A percentile compares a stretch with the other conserved stretches of the same genome.
Evolutionary conservation across 2,797 vertebrate species (phyloP).

Genomic region (Molossus molossus): DNA sequence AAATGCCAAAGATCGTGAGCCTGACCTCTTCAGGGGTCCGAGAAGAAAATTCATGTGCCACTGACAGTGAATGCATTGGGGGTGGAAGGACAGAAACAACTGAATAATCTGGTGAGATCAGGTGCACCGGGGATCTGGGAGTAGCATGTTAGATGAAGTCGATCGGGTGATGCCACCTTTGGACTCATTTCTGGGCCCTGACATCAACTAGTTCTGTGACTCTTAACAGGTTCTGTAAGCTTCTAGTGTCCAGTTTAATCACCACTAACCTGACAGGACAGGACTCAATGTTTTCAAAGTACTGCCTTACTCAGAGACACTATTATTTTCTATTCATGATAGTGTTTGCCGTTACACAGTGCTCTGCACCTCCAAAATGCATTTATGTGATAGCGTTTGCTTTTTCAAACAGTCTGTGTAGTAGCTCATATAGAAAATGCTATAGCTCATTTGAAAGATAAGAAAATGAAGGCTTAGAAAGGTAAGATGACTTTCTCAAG

Average conservation of each 20-base stretch:
- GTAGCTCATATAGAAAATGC: constrained; percentile 75
- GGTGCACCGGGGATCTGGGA: neutral
- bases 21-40: neutral
- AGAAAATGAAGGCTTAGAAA: constrained; percentile 78
- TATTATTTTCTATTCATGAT: constrained; percentile 78
- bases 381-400: constrained; percentile 79
- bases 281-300: constrained; percentile 66
- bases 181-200: neutral
- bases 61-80: neutral
- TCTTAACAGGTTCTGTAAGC: constrained; percentile 71
- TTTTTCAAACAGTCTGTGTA: constrained; percentile 68
- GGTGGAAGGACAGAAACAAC: neutral
- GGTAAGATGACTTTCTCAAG: constrained; percentile 78
- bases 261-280: constrained; percentile 21
- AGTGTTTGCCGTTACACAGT: constrained; percentile 77
- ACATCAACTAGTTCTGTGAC: constrained; percentile 51
- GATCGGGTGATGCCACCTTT: neutral
- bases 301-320: constrained; percentile 51
- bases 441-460: constrained; percentile 84
- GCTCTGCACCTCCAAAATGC: constrained; percentile 76
- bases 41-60: neutral
- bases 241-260: neutral
- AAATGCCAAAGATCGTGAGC: neutral
- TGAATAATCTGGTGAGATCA: neutral
- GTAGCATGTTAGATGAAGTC: neutral